A percentile compares a stretch with the other conserved stretches of the same genome.
Evolutionary conservation across 1,140 invertebrate genomes (phyloP).

Genomic region (Mamestra configurata): DNA sequence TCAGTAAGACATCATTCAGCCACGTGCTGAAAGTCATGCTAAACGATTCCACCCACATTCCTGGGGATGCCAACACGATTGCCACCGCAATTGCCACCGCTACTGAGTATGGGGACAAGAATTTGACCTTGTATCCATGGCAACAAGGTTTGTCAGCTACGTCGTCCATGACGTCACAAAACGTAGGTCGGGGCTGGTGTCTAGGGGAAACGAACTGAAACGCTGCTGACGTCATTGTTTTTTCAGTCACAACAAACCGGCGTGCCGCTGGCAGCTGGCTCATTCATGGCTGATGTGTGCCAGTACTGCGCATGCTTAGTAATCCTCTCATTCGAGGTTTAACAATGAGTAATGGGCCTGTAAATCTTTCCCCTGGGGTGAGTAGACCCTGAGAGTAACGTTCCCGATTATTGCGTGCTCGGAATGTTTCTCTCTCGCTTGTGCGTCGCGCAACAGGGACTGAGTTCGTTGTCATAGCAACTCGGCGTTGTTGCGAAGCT

Average conservation of each 20-base stretch:
- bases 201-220: slow-evolving; percentile 21
- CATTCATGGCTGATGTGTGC: not conserved
- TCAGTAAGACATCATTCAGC: not conserved
- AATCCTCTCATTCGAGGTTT: not conserved
- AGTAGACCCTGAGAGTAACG: not conserved
- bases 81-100: not conserved
- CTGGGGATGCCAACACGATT: not conserved
- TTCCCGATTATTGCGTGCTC: not conserved
- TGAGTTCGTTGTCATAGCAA: not conserved
- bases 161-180: not conserved
- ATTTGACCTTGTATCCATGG: slow-evolving; percentile 7
- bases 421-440: too few species aligned
- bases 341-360: not conserved
- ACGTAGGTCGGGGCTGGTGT: slow-evolving; percentile 5
- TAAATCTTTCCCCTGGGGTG: not conserved
- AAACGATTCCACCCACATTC: not conserved
- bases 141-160: not conserved
- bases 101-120: slow-evolving; percentile 16
- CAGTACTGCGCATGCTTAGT: not conserved
- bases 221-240: slow-evolving; percentile 24
- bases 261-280: not conserved
- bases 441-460: not conserved
- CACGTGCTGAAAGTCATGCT: not conserved
- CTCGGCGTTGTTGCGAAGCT: not conserved
- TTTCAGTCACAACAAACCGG: slow-evolving; percentile 12